Evolutionary conservation across 2,113 vertebrate genomes (phyloP), one percentile per base, ranked within the genome.

Genomic region (Trogon melanurus): DNA sequence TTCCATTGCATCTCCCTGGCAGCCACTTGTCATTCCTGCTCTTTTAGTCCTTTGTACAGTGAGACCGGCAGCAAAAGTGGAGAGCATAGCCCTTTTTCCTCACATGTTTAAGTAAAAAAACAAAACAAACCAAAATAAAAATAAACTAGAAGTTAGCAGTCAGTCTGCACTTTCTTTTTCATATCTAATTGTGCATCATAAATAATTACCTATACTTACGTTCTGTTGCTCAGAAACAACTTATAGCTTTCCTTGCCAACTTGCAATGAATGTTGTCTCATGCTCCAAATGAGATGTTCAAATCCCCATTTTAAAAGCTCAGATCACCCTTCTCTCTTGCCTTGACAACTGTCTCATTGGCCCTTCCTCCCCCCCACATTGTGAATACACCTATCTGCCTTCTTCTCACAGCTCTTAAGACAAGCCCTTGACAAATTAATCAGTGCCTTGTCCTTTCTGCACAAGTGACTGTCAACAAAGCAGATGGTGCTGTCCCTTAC

Each of bases 401-500:
- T 54, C 60, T 78, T 90, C 58, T 62, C n/a, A 32, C 72, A 71
- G 67, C 26, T 61, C 84, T 79, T 71, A 78, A 80, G 45, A 27
- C 0, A 1, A 90, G 45, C 36, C n/a, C 45, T 65, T 79, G 90
- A 94, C 95, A 95, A 93, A 96, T 89, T 94, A 95, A 96, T 96
- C 92, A 84, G 61, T 60, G 83, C 79, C 85, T 73, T 84, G 85
- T 95, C 92, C 92, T 84, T 58, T 75, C 90, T 84, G 82, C 65
- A 78, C 60, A 79, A 88, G 76, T 26, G 64, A 64, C 85, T 94
- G 93, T 94, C 95, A 94, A 9, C 53, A 88, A 86, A 96, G 95
- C 92, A 94, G 95, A 93, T 92, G 95, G 93, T 90, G 93, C 75
- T 83, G 92, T 91, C 88, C 92, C 92, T 90, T 67, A 30, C 75